Percentiles rank a stretch among this genome's conserved stretches.
phyloP scores from a whole-genome alignment of 2,113 vertebrate species.

The Mormyrus iriodes region DNA sequence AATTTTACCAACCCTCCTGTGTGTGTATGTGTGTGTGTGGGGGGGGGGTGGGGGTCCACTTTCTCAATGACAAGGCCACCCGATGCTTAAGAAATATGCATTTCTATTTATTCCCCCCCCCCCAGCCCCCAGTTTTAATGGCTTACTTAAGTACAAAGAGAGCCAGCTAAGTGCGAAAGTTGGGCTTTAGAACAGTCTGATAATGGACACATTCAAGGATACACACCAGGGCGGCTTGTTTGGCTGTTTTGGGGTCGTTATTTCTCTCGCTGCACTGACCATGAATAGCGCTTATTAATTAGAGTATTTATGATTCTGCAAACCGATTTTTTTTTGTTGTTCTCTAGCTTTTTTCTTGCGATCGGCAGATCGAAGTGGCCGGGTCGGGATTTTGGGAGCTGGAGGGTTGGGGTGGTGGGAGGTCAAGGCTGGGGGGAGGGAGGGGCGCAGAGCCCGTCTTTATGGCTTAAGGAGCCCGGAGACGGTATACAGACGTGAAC shows the following conservation, averaged over 20 bases:
- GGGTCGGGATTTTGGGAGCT: neutral
- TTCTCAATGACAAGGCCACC: conserved; percentile 8
- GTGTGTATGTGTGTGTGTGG: neutral
- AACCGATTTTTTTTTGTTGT: neutral
- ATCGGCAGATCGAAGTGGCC: neutral
- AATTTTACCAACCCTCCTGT: too few relatives aligned
- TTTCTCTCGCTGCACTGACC: neutral
- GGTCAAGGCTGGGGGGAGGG: neutral
- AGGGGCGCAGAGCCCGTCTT: conserved; percentile 47
- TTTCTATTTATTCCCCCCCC: neutral
- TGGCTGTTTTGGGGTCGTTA: neutral
- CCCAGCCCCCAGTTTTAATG: neutral
- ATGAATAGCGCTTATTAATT: neutral
- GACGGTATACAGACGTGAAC: neutral
- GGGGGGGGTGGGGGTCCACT: neutral
- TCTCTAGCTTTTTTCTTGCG: neutral
- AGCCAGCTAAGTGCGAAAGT: conserved; percentile 5
- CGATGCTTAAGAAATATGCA: conserved; percentile 4
- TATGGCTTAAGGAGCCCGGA: conserved; percentile 49
- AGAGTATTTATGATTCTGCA: conserved; percentile 5
- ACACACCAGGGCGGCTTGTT: neutral
- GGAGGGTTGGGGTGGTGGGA: neutral
- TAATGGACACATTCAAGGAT: conserved; percentile 17
- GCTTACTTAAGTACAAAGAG: conserved; percentile 14
- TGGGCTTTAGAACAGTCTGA: neutral